phyloP scores from a whole-genome alignment of 1,140 invertebrate species.

The Caenorhabditis remanei region DNA sequence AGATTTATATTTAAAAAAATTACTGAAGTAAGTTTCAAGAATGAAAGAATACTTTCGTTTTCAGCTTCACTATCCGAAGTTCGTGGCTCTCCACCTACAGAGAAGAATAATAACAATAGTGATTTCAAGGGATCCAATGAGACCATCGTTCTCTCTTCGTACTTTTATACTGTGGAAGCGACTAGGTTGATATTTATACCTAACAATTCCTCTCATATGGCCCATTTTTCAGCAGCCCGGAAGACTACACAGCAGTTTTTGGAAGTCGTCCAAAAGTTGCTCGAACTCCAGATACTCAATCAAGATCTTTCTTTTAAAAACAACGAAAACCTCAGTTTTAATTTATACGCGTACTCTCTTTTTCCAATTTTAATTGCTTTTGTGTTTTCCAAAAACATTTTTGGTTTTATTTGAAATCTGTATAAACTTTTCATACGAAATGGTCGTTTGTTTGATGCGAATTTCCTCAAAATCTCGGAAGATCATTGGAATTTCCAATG shows the following conservation, averaged over 20 bases:
- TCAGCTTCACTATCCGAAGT: slow-evolving; percentile 11
- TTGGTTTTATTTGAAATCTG: not conserved
- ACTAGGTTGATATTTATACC: not conserved
- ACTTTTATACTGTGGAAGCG: slow-evolving; percentile 43
- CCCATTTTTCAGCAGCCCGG: slow-evolving; percentile 15
- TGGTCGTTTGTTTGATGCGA: slow-evolving; percentile 49
- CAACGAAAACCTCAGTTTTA: slow-evolving; percentile 1
- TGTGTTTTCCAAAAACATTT: not conserved
- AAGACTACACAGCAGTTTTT: slow-evolving; percentile 55
- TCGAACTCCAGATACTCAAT: slow-evolving; percentile 54
- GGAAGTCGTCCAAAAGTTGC: slow-evolving; percentile 52
- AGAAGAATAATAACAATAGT: slow-evolving; percentile 30
- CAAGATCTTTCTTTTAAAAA: slow-evolving; percentile 43
- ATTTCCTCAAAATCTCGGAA: slow-evolving; percentile 5
- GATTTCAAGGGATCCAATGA: slow-evolving; percentile 52
- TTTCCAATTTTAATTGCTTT: not conserved
- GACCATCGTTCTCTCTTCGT: slow-evolving; percentile 2
- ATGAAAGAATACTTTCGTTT: not conserved
- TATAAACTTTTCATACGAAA: slow-evolving; percentile 4
- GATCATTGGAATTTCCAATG: slow-evolving; percentile 6
- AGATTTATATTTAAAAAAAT: too few relatives aligned
- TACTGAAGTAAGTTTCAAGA: too few relatives aligned
- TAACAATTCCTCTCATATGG: not conserved
- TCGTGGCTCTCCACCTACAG: slow-evolving; percentile 7
- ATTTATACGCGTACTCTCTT: slow-evolving; percentile 10